Conservation (phyloP, 2,888 invertebrate genomes). For the Linyphia triangularis region DNA sequence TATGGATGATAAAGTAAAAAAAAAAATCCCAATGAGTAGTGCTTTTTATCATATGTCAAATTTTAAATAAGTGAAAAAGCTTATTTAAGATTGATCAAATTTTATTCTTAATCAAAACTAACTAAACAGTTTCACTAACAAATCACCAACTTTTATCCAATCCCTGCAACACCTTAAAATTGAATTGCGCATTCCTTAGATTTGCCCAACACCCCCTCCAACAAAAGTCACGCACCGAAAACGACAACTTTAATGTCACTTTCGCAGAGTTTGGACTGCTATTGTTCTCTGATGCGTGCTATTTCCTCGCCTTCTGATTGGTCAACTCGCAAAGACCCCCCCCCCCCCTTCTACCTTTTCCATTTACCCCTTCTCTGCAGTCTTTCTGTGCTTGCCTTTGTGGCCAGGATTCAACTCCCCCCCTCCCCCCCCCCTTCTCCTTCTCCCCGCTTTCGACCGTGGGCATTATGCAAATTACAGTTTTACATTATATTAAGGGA, state of each 20-base stretch:
- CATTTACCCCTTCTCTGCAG: not conserved
- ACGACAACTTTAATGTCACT: conserved; percentile 74
- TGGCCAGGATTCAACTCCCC: conserved; percentile 19
- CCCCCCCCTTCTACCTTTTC: not conserved
- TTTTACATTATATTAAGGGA: conserved; percentile 16
- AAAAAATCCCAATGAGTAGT: no score
- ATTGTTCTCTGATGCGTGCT: conserved; percentile 71
- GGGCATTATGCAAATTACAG: conserved; percentile 69
- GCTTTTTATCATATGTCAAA: not conserved
- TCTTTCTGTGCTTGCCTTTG: conserved; percentile 39
- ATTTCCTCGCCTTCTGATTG: conserved; percentile 40
- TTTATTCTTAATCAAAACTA: not conserved
- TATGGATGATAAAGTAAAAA: no score
- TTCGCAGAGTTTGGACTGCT: conserved; percentile 63
- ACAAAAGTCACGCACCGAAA: conserved; percentile 60
- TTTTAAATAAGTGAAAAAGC: not conserved
- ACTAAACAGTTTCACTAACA: not conserved
- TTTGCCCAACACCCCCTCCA: conserved; percentile 10
- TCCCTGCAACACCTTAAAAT: not conserved
- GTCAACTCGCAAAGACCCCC: conserved; percentile 12
- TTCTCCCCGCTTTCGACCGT: not conserved
- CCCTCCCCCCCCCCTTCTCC: not conserved
- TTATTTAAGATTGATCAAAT: not conserved
- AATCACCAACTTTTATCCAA: not conserved
- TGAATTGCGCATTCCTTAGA: not conserved